Percentiles rank a stretch among this genome's conserved stretches.
These are phyloP conservation scores for Aeoliscus strigatus DNA, from an alignment of 2,797 vertebrate species.

Conservation along the genomic window DNA sequence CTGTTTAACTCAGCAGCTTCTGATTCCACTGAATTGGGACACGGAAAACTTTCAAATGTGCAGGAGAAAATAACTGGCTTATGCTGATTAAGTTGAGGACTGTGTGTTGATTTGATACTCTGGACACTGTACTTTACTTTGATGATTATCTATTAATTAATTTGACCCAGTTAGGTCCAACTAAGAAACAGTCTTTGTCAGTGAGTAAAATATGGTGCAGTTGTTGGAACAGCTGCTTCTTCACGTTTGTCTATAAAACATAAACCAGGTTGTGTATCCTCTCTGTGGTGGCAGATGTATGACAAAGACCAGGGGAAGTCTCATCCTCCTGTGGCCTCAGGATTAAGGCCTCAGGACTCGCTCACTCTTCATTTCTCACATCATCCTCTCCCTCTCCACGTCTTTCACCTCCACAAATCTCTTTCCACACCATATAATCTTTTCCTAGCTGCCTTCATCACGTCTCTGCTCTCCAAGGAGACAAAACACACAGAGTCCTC, in stretches of 20 bases:
- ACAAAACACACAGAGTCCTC: neutral
- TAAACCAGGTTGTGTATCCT: conserved; percentile 3
- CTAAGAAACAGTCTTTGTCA: conserved; percentile 21
- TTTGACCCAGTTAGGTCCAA: conserved; percentile 38
- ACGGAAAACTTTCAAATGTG: conserved; percentile 5
- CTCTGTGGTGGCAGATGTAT: neutral
- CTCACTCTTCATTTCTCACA: conserved; percentile 29
- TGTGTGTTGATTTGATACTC: conserved; percentile 12
- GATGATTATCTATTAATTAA: conserved; percentile 62
- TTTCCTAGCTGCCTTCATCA: conserved; percentile 16
- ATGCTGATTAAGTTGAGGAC: conserved; percentile 14
- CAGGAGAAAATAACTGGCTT: conserved; percentile 13
- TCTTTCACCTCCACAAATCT: conserved; percentile 24
- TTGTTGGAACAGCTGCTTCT: conserved; percentile 20
- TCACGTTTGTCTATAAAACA: conserved; percentile 26
- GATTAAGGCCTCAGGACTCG: conserved; percentile 9
- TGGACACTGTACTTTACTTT: conserved; percentile 37
- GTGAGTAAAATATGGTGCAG: conserved; percentile 7
- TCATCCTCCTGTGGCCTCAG: neutral
- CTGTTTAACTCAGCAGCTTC: conserved; percentile 18
- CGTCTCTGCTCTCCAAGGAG: neutral
- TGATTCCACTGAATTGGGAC: conserved; percentile 26
- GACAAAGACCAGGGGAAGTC: conserved; percentile 4
- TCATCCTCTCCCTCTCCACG: conserved; percentile 15
- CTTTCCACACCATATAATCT: conserved; percentile 20